phyloP scores from a whole-genome alignment of 2,888 invertebrate species.

The Diadegma fenestrale region DNA sequence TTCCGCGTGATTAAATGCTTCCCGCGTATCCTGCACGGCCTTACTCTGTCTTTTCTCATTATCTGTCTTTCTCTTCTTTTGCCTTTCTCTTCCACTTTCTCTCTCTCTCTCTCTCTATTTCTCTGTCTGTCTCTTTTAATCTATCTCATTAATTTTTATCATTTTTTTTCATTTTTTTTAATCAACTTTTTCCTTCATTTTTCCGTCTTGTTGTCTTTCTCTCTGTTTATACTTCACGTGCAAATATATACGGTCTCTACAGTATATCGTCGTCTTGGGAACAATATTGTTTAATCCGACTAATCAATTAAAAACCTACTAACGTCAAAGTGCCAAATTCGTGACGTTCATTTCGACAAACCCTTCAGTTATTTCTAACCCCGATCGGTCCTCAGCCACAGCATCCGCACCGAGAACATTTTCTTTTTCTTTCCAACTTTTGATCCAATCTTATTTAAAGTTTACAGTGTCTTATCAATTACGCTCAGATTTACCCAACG shows the following conservation, averaged over 20 bases:
- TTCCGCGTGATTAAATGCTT: conserved; percentile 78
- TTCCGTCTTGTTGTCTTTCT: conserved; percentile 42
- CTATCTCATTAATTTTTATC: conserved; percentile 42
- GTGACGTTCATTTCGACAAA: conserved; percentile 30
- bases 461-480: neutral
- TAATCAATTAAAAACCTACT: conserved; percentile 71
- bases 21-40: conserved; percentile 73
- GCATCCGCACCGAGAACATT: conserved; percentile 51
- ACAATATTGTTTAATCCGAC: conserved; percentile 65
- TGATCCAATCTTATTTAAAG: neutral
- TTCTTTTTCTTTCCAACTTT: neutral
- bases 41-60: conserved; percentile 69
- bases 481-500: neutral
- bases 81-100: conserved; percentile 44
- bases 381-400: conserved; percentile 55
- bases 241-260: conserved; percentile 58
- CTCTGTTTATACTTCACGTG: conserved; percentile 55
- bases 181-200: conserved; percentile 13
- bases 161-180: conserved; percentile 58
- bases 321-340: conserved; percentile 58
- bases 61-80: conserved; percentile 59
- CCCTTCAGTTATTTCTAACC: conserved; percentile 26
- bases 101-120: conserved; percentile 58
- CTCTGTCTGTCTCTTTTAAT: conserved; percentile 45
- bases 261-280: conserved; percentile 61